A percentile compares a stretch with the other conserved stretches of the same genome.
phyloP scores from a whole-genome alignment of 2,888 invertebrate genomes.

The Pecten maximus region DNA sequence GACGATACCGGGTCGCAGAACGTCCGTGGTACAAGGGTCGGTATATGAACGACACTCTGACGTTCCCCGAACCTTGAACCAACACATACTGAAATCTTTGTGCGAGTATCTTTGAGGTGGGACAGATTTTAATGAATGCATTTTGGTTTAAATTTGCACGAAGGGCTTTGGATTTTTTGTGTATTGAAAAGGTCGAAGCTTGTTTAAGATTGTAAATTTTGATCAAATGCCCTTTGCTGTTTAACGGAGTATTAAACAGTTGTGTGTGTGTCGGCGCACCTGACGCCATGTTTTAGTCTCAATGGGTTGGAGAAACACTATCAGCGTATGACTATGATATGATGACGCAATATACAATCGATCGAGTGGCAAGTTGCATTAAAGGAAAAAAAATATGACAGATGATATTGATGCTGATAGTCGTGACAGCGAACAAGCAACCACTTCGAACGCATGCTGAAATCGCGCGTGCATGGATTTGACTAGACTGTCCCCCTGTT shows the following conservation, averaged over 20 bases:
- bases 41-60: neutral
- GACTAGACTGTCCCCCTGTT: too few relatives aligned
- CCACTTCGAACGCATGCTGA: too few relatives aligned
- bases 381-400: neutral
- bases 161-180: neutral
- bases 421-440: too few relatives aligned
- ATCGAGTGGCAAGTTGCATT: neutral
- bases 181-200: neutral
- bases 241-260: neutral
- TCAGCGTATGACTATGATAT: neutral
- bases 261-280: neutral
- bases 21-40: neutral
- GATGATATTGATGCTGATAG: too few relatives aligned
- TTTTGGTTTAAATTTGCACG: neutral
- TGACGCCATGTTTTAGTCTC: too few relatives aligned
- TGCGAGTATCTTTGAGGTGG: neutral
- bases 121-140: neutral
- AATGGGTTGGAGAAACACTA: neutral
- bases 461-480: too few relatives aligned
- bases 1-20: neutral
- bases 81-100: neutral
- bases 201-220: neutral
- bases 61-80: neutral
- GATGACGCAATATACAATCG: neutral
- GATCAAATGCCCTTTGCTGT: neutral